Percentiles rank a stretch among this genome's conserved stretches.
Conservation (phyloP, 2,113 vertebrate species). For the Scophthalmus maximus region DNA sequence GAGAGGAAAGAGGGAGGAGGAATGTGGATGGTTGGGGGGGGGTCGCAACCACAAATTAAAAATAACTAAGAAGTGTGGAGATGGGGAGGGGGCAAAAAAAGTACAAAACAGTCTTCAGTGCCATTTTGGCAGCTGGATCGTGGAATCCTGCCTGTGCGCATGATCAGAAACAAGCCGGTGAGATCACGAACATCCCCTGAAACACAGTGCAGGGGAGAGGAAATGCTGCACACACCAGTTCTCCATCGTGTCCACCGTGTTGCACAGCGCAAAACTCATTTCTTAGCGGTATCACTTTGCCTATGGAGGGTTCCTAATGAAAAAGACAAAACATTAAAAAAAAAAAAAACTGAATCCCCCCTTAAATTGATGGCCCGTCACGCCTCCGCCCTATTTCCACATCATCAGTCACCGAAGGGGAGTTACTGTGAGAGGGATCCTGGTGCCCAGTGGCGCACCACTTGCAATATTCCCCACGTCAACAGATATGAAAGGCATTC, state of each 20-base stretch:
- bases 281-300: constrained; percentile 60
- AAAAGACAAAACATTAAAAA: constrained; percentile 43
- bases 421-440: constrained; percentile 44
- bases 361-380: constrained; percentile 67
- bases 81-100: constrained; percentile 8
- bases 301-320: constrained; percentile 42
- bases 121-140: constrained; percentile 37
- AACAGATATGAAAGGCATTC: constrained; percentile 52
- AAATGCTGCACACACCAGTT: constrained; percentile 27
- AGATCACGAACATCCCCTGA: no score
- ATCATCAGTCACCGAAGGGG: constrained; percentile 61
- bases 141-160: constrained; percentile 4
- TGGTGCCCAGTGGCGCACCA: constrained; percentile 53
- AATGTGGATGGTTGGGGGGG: constrained; percentile 20
- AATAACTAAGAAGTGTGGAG: constrained; percentile 52
- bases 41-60: constrained; percentile 67
- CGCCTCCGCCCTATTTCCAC: constrained; percentile 40
- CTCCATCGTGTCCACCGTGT: constrained; percentile 23
- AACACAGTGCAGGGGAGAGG: constrained; percentile 9
- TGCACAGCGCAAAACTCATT: constrained; percentile 39
- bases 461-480: constrained; percentile 33
- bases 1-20: constrained; percentile 31
- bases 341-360: constrained; percentile 59
- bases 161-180: constrained; percentile 46
- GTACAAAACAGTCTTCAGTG: constrained; percentile 58